A percentile compares a stretch with the other conserved stretches of the same genome.
These are phyloP conservation scores for Brachypterus glaber DNA, from an alignment of 2,888 invertebrate genomes.

Conservation along the genomic window DNA sequence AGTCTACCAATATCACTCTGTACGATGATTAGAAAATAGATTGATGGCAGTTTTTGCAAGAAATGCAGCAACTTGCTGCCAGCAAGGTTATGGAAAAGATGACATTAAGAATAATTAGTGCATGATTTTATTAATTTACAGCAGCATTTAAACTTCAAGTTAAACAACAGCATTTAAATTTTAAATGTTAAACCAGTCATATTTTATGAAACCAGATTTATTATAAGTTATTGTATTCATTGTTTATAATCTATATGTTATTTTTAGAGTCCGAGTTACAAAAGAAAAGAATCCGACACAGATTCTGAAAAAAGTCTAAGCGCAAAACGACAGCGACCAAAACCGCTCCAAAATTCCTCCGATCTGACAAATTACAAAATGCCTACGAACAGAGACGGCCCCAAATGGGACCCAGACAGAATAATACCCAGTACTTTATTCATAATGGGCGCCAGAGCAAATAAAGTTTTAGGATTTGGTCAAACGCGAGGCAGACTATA, in stretches of 20 bases:
- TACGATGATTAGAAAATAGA: no score
- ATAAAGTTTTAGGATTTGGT: conserved; percentile 64
- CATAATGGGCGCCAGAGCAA: conserved; percentile 71
- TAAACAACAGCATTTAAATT: no score
- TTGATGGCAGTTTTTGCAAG: no score
- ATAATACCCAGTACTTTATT: conserved; percentile 63
- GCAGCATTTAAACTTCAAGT: no score
- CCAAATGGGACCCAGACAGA: conserved; percentile 67
- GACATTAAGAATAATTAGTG: no score
- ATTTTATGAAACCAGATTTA: no score
- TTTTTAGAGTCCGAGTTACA: conserved; percentile 47
- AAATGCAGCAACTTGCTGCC: no score
- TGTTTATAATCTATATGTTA: neutral
- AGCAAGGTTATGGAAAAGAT: no score
- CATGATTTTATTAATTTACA: no score
- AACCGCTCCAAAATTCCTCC: conserved; percentile 31
- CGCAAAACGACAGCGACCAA: conserved; percentile 36
- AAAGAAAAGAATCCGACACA: conserved; percentile 57
- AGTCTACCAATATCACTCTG: no score
- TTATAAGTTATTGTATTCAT: neutral
- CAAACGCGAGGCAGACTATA: conserved; percentile 66
- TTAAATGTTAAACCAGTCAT: no score
- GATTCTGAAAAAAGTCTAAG: conserved; percentile 49
- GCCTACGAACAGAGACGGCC: conserved; percentile 44
- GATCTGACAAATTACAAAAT: conserved; percentile 43